phyloP scores from a whole-genome alignment of 2,888 invertebrate species.

The Hirtodrosophila duncani region DNA sequence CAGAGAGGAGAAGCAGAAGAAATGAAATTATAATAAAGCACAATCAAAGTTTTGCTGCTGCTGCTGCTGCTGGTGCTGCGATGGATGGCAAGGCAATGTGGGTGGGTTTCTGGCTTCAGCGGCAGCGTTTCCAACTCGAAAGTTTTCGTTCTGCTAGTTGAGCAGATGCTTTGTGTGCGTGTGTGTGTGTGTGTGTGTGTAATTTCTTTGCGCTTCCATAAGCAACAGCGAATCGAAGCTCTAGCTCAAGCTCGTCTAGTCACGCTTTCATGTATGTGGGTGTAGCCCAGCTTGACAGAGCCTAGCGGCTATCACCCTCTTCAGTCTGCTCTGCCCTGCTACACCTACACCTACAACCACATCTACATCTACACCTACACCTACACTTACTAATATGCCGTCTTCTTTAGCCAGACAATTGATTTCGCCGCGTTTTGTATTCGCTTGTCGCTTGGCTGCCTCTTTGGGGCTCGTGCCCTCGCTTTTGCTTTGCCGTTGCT shows the following conservation, averaged over 20 bases:
- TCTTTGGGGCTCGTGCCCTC: background rate
- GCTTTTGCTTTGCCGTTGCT: too few species aligned
- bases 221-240: slow-evolving; percentile 53
- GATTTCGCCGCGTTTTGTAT: slow-evolving; percentile 64
- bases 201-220: slow-evolving; percentile 69
- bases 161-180: slow-evolving; percentile 27
- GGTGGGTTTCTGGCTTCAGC: slow-evolving; percentile 33
- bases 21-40: slow-evolving; percentile 29
- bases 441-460: slow-evolving; percentile 46
- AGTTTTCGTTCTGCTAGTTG: slow-evolving; percentile 54
- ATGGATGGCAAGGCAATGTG: slow-evolving; percentile 2
- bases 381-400: slow-evolving; percentile 16
- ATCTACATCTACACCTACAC: too few species aligned
- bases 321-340: background rate
- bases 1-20: slow-evolving; percentile 9
- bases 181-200: slow-evolving; percentile 9
- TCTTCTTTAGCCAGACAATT: slow-evolving; percentile 38
- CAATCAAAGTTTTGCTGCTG: slow-evolving; percentile 25
- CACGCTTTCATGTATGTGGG: slow-evolving; percentile 18
- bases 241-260: slow-evolving; percentile 7
- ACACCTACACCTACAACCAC: background rate
- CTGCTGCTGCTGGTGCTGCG: slow-evolving; percentile 4
- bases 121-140: too few species aligned
- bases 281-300: slow-evolving; percentile 1
- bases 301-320: background rate